Base-by-base conservation (phyloP, 2,113 vertebrate species). In the Agapornis roseicollis region DNA sequence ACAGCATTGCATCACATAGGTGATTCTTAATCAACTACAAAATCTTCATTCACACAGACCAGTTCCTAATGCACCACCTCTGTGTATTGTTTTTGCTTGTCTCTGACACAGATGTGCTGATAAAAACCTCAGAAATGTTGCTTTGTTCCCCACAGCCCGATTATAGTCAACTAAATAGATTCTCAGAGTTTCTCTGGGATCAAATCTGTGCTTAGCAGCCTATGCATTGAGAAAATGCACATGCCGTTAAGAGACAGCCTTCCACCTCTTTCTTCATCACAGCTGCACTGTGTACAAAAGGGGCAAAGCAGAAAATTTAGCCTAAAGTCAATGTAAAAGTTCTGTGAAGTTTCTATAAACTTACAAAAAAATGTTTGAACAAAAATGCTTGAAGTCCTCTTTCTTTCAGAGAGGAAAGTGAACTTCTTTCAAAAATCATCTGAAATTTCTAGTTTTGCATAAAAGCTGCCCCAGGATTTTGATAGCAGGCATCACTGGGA, bases 81-180 rank as follows among this genome's bases (percentile, higher is more conserved):
- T n/a, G 22, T 44, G n/a, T 52, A 46, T 46, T 64, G 73, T 52
- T 89, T 28, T 71, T 23, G 24, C 56, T 61, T 74, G 61, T 33
- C 70, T 89, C 86, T 85, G 74, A 78, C 66, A 89, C 1, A 3
- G 74, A 77, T 68, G 33, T 68, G 46, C 74, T 88, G 85, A 89
- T 93, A 91, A 93, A 94, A 94, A 68, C 29, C 79, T 49, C 58
- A 42, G 64, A 64, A 95, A 90, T 31, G 39, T 58, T 91, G 46
- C 53, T 70, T 70, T 71, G 25, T 42, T 80, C 37, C 73, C 46
- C 22, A 29, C 37, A 63, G 50, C 18, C n/a, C 7, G 49, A 65
- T 83, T 90, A 58, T 31, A 83, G 50, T 37, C 1, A 2, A 92
- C 60, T 58, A 80, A 96, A 39, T 8, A 83, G 85, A 86, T 90